These are phyloP conservation scores for Lasioglossum villosulum DNA, from an alignment of 2,888 invertebrate genomes.

Conservation along the genomic window DNA sequence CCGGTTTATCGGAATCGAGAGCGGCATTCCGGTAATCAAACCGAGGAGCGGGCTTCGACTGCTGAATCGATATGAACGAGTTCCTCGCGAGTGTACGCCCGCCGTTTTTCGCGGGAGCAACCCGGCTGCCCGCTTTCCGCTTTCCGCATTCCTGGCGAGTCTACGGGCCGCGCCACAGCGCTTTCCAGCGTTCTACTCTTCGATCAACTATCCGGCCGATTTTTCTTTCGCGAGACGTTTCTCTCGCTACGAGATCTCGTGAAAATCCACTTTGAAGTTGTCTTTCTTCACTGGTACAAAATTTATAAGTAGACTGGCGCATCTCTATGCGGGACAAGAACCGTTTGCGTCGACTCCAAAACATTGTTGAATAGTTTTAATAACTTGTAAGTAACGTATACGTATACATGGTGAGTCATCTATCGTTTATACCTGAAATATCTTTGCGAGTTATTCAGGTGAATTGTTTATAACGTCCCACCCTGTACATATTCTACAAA, in stretches of 20 bases:
- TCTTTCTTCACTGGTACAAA: no score
- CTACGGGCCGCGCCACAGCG: not conserved
- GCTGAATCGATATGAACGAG: conserved; percentile 38
- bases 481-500: no score
- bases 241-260: conserved; percentile 33
- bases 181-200: not conserved
- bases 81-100: not conserved
- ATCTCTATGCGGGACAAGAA: not conserved
- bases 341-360: no score
- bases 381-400: no score
- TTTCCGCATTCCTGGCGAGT: not conserved
- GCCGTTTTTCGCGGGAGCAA: not conserved
- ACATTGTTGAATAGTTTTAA: no score
- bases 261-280: conserved; percentile 58
- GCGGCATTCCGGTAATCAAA: conserved; percentile 32
- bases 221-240: not conserved
- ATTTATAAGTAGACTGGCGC: not conserved
- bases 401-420: no score
- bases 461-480: no score
- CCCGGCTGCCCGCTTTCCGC: conserved; percentile 6
- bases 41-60: conserved; percentile 4
- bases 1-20: conserved; percentile 1
- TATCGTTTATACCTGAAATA: no score
- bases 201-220: not conserved
- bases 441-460: no score